Evolutionary conservation across 2,113 vertebrate genomes (phyloP), one percentile per base, ranked within the genome.

Genomic region (Boulengeromyrus knoepffleri): DNA sequence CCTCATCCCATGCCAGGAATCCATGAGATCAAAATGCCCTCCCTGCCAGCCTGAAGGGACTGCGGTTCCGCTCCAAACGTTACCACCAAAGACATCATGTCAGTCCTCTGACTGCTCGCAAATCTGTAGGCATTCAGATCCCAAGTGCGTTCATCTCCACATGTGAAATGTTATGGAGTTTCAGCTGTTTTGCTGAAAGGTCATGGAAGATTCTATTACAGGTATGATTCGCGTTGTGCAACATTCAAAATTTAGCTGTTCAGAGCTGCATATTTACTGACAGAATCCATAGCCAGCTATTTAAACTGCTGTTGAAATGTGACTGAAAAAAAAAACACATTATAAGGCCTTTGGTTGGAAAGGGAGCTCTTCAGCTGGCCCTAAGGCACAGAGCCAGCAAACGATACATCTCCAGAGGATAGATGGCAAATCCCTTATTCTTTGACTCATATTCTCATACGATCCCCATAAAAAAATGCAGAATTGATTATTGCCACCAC

Each of bases 401-500:
- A 88, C 92, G 86, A 89, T 92, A 92, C 90, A 77, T 80, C 87
- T 27, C 58, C 90, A 39, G 74, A 42, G 74, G 74, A 42, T 86
- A 66, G 77, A 92, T 92, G 92, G 89, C 93, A 93, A 94, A 93
- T 91, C 91, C 91, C 87, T 66, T 36, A 83, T 50, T 66, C 62
- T 89, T 46, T 92, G 89, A 90, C 84, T 93, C 91, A 92, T 93
- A 89, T 93, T 91, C 88, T 7, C 90, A 86, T 17, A 10, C 85
- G 90, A 89, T 91, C 62, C 89, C 92, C 70, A 92, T 92, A 80
- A 92, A 93, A 91, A 92, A 93, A 93, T 91, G 87, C 90, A 88
- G 91, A 93, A 93, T 93, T 93, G 91, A 95, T 94, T 94, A 91
- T 95, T 93, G 90, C 91, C 86, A 91, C 91, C 92, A 93, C 92